Base-by-base conservation (phyloP, 37 sponge, comb jelly and placozoan species). In the Lycopodina hypogea region DNA sequence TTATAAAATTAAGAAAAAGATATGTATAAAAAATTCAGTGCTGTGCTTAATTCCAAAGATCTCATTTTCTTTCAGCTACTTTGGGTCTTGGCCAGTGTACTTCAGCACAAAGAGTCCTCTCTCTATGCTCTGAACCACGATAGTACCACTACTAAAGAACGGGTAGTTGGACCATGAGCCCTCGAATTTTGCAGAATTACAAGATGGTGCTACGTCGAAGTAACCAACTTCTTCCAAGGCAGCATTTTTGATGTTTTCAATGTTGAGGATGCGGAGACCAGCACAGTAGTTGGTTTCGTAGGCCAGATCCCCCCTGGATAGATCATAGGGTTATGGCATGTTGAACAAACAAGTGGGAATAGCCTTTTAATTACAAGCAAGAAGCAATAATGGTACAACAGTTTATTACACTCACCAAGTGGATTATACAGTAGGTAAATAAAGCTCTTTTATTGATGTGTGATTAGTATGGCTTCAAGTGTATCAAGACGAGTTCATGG, bases 231-330 rank as follows among this genome's bases (percentile, higher is more conserved):
- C 85, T 22, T 68, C 35, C 42, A 87, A 26, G 50, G 9, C 35
- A 32, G 18, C 66, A 65, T 65, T 34, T 32, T 84, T 42, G 17
- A 89, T 84, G 51, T 69, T 60, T 40, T 68, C 41, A 30, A 90
- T 72, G 42, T 90, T 75, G 33, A 90, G 58, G 32, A 90, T 75
- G 22, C 90, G 64, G 37, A 90, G 78, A 33, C 90, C 90, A 67
- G 90, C 90, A 71, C 90, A 85, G 86, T 90, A 90, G 67, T 90
- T 90, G 6, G 86, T 30, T 59, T 90, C 70, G 77, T 85, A 90
- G 38, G 90, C 90, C 18, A 85, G 41, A 42, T 80, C 83, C n/a
- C 62, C 88, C 45, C 84, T 86, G 74, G 24, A 66, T 3, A 42
- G 28, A 62, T 28, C 15, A 62, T 26, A n/a, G 64, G 23, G 23